phyloP scores from a whole-genome alignment of 2,888 invertebrate species.

The Cabera pusaria region DNA sequence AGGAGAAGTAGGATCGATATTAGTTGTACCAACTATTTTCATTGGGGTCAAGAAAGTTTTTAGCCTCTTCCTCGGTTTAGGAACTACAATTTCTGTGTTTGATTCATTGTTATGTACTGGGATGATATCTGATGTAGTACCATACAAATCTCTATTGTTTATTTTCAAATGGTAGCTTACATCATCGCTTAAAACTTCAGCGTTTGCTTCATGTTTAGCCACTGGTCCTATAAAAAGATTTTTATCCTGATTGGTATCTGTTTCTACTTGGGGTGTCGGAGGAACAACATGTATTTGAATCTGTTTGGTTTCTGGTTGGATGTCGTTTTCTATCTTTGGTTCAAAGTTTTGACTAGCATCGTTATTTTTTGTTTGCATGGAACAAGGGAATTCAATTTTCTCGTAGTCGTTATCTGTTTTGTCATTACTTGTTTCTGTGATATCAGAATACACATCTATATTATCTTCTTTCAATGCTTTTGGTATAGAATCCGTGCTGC shows the following conservation, averaged over 20 bases:
- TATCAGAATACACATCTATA: conserved; percentile 16
- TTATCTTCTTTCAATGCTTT: conserved; percentile 28
- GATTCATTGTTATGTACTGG: conserved; percentile 34
- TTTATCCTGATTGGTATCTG: conserved; percentile 16
- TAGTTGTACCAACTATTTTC: conserved; percentile 48
- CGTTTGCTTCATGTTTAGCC: conserved; percentile 21
- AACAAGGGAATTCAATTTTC: conserved; percentile 5
- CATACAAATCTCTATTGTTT: conserved; percentile 58
- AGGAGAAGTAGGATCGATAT: conserved; percentile 48
- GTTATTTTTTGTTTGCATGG: neutral
- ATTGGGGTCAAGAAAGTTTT: conserved; percentile 60
- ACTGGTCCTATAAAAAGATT: conserved; percentile 34
- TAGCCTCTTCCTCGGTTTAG: conserved; percentile 39
- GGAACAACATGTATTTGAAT: conserved; percentile 18
- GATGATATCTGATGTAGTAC: conserved; percentile 34
- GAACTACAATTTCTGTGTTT: conserved; percentile 32
- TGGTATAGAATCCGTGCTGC: conserved; percentile 31
- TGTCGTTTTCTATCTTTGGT: conserved; percentile 2
- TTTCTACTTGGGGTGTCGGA: conserved; percentile 14
- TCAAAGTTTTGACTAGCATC: conserved; percentile 3
- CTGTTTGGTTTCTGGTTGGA: neutral
- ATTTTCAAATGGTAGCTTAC: conserved; percentile 75
- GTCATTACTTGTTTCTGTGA: conserved; percentile 6
- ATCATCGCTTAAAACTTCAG: conserved; percentile 46
- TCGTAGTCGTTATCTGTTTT: conserved; percentile 12